Percentiles rank a stretch among this genome's conserved stretches.
phyloP scores from a whole-genome alignment of 2,113 vertebrate species.

The Gasterosteus nipponicus region DNA sequence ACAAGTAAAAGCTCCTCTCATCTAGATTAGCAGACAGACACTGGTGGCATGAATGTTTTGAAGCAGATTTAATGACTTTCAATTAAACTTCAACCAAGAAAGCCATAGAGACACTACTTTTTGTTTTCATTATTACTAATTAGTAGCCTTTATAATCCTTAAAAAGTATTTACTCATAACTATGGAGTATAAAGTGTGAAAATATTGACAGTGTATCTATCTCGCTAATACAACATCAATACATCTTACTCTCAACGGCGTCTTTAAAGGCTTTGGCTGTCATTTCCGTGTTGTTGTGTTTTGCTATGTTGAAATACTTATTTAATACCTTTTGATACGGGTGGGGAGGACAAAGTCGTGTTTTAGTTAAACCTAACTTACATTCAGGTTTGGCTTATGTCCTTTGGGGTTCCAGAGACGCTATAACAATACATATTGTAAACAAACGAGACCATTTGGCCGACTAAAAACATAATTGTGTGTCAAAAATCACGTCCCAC shows the following conservation, averaged over 20 bases:
- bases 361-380: background rate
- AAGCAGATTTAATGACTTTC: background rate
- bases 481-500: background rate
- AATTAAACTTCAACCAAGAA: background rate
- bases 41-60: background rate
- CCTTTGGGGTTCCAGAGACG: background rate
- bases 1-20: constrained; percentile 25
- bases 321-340: background rate
- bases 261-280: background rate
- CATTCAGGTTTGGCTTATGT: background rate
- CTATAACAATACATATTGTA: background rate
- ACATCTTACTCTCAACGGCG: background rate
- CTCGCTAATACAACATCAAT: background rate
- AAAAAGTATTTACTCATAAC: background rate
- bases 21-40: constrained; percentile 12
- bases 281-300: background rate
- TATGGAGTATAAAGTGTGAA: too few species aligned
- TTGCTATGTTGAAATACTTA: background rate
- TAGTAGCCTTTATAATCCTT: background rate
- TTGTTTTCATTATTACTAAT: too few species aligned
- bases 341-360: background rate
- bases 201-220: background rate
- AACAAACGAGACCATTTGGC: background rate
- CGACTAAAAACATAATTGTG: background rate
- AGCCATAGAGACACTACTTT: background rate